Evolutionary conservation across 1,140 invertebrate genomes (phyloP).

Genomic region (Hycleus cichorii): DNA sequence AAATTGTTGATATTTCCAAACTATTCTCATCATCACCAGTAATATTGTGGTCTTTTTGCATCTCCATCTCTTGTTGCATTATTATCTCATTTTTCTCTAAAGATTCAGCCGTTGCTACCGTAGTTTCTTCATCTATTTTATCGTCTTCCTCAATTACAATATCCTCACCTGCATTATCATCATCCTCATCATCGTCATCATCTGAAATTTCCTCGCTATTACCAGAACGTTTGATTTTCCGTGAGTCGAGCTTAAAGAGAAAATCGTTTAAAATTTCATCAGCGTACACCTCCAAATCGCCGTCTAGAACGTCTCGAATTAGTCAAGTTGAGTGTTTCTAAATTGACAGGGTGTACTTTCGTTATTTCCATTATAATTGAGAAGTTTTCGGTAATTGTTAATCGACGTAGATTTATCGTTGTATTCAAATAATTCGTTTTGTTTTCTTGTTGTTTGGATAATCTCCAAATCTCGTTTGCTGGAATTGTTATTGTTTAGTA

Average conservation of each 20-base stretch:
- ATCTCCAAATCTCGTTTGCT: no score
- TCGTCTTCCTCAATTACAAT: slow-evolving; percentile 7
- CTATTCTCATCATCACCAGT: slow-evolving; percentile 1
- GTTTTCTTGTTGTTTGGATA: no score
- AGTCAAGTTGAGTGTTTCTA: no score
- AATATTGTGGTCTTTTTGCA: background rate
- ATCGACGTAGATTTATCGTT: no score
- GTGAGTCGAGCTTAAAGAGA: background rate
- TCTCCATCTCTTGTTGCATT: background rate
- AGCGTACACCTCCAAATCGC: background rate
- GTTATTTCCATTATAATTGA: no score
- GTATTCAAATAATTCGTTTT: no score
- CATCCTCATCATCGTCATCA: slow-evolving; percentile 6
- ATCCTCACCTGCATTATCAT: slow-evolving; percentile 5
- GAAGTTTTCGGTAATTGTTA: no score
- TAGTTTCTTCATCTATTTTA: background rate
- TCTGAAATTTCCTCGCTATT: background rate
- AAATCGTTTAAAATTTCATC: background rate
- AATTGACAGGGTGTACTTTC: no score
- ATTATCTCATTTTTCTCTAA: background rate
- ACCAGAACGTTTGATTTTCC: background rate
- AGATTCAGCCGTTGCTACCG: background rate
- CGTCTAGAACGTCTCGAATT: background rate
- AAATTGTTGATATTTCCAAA: background rate
- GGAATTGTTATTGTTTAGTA: no score